These are phyloP conservation scores for Phyllotreta cruciferae DNA, from an alignment of 2,888 invertebrate species.

Conservation along the genomic window DNA sequence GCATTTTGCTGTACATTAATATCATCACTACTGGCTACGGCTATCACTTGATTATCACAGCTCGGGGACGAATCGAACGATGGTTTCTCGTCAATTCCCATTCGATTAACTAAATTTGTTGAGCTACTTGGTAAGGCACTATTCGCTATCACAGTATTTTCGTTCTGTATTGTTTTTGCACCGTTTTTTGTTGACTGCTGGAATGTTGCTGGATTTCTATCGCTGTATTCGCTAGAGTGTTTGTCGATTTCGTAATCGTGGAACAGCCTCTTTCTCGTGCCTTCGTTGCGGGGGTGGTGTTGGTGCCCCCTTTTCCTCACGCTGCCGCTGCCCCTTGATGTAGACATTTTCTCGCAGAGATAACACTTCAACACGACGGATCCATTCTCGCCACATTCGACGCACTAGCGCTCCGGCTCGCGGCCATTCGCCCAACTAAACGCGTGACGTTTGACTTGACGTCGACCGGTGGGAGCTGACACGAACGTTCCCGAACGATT, in stretches of 20 bases:
- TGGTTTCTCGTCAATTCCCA: constrained; percentile 30
- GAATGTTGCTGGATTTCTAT: constrained; percentile 45
- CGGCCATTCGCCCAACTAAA: constrained; percentile 26
- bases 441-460: too few relatives aligned
- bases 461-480: too few relatives aligned
- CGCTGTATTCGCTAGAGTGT: constrained; percentile 49
- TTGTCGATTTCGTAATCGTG: constrained; percentile 56
- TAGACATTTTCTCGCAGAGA: constrained; percentile 63
- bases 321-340: constrained; percentile 68
- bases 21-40: constrained; percentile 59
- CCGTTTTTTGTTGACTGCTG: constrained; percentile 38
- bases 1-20: constrained; percentile 49
- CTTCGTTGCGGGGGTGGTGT: constrained; percentile 74
- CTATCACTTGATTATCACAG: constrained; percentile 56
- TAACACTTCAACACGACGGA: constrained; percentile 57
- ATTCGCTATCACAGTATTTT: constrained; percentile 44
- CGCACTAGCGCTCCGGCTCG: constrained; percentile 54
- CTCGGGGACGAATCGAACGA: constrained; percentile 1
- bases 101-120: constrained; percentile 32
- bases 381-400: constrained; percentile 70
- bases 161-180: constrained; percentile 24
- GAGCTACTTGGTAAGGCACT: constrained; percentile 56
- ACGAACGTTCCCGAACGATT: too few relatives aligned
- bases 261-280: constrained; percentile 62
- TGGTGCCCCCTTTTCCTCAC: constrained; percentile 75